Evolutionary conservation across 2,113 vertebrate species (phyloP).

Genomic region (Rana temporaria): DNA sequence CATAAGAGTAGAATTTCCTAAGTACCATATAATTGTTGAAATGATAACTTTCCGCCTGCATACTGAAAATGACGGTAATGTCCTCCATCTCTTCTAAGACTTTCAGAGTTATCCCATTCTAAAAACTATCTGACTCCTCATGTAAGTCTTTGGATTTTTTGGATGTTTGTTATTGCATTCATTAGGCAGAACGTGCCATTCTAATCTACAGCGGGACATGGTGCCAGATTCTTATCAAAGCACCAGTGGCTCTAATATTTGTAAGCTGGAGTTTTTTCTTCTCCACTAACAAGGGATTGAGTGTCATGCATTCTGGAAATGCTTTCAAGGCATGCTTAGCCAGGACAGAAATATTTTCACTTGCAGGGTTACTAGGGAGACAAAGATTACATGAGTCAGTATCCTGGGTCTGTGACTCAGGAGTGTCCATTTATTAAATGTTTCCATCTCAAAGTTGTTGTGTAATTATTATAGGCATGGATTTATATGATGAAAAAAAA

Average conservation of each 20-base stretch:
- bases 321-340: conserved; percentile 43
- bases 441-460: not conserved
- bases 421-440: conserved; percentile 17
- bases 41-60: not conserved
- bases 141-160: conserved; percentile 36
- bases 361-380: conserved; percentile 18
- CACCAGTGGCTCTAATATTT: conserved; percentile 60
- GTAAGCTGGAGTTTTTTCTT: conserved; percentile 8
- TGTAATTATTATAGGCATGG: not conserved
- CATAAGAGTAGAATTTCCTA: not conserved
- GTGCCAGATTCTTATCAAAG: conserved; percentile 61
- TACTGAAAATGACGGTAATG: not conserved
- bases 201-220: conserved; percentile 58
- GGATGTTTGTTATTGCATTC: conserved; percentile 39
- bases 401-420: conserved; percentile 27
- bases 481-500: not conserved
- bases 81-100: not conserved
- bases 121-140: conserved; percentile 23
- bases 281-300: conserved; percentile 40
- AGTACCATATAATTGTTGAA: too few relatives aligned
- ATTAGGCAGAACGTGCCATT: conserved; percentile 41
- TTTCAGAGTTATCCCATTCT: not conserved
- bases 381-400: not conserved
- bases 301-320: conserved; percentile 50
- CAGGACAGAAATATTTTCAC: conserved; percentile 44